Base-by-base conservation (phyloP, 2,888 invertebrate species). In the Phoenoteleia sp. region DNA sequence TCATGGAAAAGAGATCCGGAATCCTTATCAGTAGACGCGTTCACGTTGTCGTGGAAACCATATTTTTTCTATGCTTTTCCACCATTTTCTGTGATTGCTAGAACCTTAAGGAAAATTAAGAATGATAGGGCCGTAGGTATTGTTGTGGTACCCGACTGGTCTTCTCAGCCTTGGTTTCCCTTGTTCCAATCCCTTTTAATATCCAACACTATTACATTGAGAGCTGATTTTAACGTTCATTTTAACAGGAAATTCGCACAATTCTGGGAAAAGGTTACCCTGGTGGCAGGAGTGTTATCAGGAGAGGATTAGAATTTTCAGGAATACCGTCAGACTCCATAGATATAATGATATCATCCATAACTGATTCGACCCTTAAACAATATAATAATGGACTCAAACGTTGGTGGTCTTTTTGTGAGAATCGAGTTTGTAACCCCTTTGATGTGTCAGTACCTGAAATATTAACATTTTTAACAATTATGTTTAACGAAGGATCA, bases 51-150 rank as follows among this genome's bases (percentile, higher is more conserved):
- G 0, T 84, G 84, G 81, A 58, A 60, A 21, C 3, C 42, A 11
- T 56, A 27, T 17, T 82, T 75, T 29, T 87, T 82, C 25, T 87
- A 84, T 17, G 84, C 84, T 19, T 87, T 80, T 74, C 84, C 84
- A 6, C 87, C 85, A 13, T 85, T 87, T 27, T 47, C 76, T 1
- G 21, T 82, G 0, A 19, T 82, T 0, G 11, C 64, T 7, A 58
- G 25, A 60, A 49, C 62, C 7, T 62, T 72, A 29, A 21, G 27
- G n/a, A 84, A 84, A 62, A 76, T 81, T 19, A 77, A 39, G 27
- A n/a, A n/a, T 3, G 80, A 85, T 25, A 56, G 66, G 9, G 29
- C 79, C 0, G 15, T 6, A 11, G 75, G 81, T 4, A 64, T 82
- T n/a, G 79, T 85, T 2, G 13, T 81, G 11, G 74, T 81, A 0